Conservation (phyloP, 2,113 vertebrate species). For the Sorex araneus region DNA sequence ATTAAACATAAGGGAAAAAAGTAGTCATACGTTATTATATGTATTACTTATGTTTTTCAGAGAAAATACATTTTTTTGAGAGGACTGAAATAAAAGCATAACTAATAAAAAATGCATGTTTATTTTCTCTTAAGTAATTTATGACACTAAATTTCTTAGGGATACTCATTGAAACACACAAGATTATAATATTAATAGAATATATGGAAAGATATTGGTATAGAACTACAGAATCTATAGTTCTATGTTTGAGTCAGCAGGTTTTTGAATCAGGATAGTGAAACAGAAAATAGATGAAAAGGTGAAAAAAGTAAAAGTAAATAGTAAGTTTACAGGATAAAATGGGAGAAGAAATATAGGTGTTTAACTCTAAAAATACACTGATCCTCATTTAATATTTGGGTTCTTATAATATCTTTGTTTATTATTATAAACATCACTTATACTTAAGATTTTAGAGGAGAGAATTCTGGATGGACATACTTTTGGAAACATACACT, state of each 20-base stretch:
- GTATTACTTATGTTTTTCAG: constrained; percentile 29
- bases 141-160: neutral
- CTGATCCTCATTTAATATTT: neutral
- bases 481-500: neutral
- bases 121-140: constrained; percentile 14
- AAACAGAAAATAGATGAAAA: neutral
- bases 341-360: neutral
- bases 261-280: neutral
- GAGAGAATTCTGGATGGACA: neutral
- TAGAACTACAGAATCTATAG: neutral
- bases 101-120: constrained; percentile 9
- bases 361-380: neutral
- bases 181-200: neutral
- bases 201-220: neutral
- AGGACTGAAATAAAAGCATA: neutral
- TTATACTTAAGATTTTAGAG: neutral
- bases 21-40: neutral
- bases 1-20: neutral
- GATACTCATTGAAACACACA: neutral
- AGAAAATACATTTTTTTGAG: constrained; percentile 25
- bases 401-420: neutral
- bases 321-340: neutral
- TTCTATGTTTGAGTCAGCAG: neutral
- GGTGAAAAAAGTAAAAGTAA: neutral
- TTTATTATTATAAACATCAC: neutral